Percentiles rank a stretch among this genome's conserved stretches.
phyloP scores from a whole-genome alignment of 2,888 invertebrate genomes.

The Ferdinandea cuprea region DNA sequence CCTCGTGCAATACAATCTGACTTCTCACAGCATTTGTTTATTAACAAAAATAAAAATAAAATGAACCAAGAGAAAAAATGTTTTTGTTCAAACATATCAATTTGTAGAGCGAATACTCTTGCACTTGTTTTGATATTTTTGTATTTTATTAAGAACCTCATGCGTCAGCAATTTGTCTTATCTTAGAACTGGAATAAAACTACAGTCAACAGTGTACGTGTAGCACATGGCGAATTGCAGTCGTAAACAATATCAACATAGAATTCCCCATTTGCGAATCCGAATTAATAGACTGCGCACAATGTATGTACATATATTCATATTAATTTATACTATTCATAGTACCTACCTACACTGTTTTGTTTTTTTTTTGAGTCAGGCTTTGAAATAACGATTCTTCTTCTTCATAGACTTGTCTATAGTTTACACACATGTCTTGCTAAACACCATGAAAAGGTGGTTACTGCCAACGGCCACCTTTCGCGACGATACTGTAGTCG shows the following conservation, averaged over 20 bases:
- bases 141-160: slow-evolving; percentile 57
- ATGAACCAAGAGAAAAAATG: slow-evolving; percentile 11
- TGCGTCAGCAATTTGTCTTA: slow-evolving; percentile 62
- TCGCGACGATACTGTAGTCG: slow-evolving; percentile 30
- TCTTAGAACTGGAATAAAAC: slow-evolving; percentile 38
- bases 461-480: slow-evolving; percentile 35
- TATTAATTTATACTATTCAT: neutral
- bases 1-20: slow-evolving; percentile 21
- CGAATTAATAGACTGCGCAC: slow-evolving; percentile 62
- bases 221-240: slow-evolving; percentile 66
- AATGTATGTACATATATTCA: neutral
- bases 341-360: neutral
- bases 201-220: slow-evolving; percentile 35
- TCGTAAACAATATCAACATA: slow-evolving; percentile 59
- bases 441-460: neutral
- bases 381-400: slow-evolving; percentile 1
- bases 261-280: slow-evolving; percentile 38
- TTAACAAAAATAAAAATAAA: slow-evolving; percentile 18
- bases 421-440: slow-evolving; percentile 14
- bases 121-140: slow-evolving; percentile 45
- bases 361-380: neutral
- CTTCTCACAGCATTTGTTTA: slow-evolving; percentile 37
- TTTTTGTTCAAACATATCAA: slow-evolving; percentile 54
- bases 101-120: slow-evolving; percentile 42
- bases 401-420: slow-evolving; percentile 15